phyloP scores from a whole-genome alignment of 1,140 invertebrate genomes.

The Drosophila murphyi region DNA sequence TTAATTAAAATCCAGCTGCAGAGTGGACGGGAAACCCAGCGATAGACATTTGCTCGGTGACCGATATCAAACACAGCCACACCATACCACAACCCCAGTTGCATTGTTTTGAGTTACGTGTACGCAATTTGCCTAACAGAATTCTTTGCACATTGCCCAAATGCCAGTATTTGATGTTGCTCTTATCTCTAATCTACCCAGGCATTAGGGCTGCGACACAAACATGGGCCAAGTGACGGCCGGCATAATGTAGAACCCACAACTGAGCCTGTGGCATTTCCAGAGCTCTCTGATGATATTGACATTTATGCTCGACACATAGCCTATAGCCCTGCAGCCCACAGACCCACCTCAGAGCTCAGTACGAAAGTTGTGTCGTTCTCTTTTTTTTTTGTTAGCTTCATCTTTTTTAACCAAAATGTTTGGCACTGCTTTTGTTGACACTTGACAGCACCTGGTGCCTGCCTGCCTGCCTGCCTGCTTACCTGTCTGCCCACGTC shows the following conservation, averaged over 20 bases:
- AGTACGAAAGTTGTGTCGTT: not conserved
- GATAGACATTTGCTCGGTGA: not conserved
- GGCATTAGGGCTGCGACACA: conserved; percentile 70
- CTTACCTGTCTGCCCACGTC: conserved; percentile 4
- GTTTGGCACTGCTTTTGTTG: conserved; percentile 56
- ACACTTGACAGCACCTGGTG: conserved; percentile 75
- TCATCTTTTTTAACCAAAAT: conserved; percentile 50
- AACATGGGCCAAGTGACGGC: conserved; percentile 43
- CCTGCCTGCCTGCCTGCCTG: conserved; percentile 21
- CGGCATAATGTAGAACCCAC: conserved; percentile 45
- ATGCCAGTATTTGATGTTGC: conserved; percentile 62
- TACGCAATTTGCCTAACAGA: conserved; percentile 58
- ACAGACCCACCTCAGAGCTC: not conserved
- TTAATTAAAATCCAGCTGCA: conserved; percentile 52
- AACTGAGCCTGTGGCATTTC: conserved; percentile 57
- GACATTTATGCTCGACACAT: conserved; percentile 76
- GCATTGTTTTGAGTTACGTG: conserved; percentile 54
- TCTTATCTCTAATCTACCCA: conserved; percentile 80
- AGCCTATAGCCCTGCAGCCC: conserved; percentile 29
- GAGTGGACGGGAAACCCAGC: not conserved
- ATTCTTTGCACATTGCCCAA: conserved; percentile 40
- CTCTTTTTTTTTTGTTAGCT: conserved; percentile 31
- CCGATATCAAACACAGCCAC: conserved; percentile 49
- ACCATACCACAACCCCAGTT: conserved; percentile 40
- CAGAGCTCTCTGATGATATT: conserved; percentile 66